phyloP scores from a whole-genome alignment of 2,888 invertebrate genomes.

The Cosmia pyralina region DNA sequence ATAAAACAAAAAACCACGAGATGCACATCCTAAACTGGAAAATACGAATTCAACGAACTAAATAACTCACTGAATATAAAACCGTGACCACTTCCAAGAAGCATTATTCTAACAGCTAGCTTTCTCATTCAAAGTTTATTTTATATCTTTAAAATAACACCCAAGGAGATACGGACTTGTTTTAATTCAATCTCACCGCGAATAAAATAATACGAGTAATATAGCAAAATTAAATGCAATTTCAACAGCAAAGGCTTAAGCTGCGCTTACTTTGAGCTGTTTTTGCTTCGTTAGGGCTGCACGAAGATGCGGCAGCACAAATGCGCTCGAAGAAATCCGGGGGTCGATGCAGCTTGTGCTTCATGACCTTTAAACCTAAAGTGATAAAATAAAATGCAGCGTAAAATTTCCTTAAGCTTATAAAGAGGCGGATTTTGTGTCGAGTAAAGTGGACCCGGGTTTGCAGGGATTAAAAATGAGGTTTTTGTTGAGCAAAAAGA shows the following conservation, averaged over 20 bases:
- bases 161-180: conserved; percentile 7
- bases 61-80: conserved; percentile 32
- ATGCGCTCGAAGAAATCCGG: conserved; percentile 21
- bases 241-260: conserved; percentile 35
- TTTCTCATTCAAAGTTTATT: conserved; percentile 32
- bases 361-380: conserved; percentile 39
- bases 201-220: conserved; percentile 45
- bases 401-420: conserved; percentile 24
- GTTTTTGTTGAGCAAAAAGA: background rate
- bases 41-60: conserved; percentile 1
- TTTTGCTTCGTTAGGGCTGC: conserved; percentile 51
- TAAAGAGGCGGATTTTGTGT: conserved; percentile 21
- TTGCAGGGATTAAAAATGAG: conserved; percentile 12
- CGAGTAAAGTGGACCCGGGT: background rate
- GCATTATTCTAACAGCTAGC: conserved; percentile 21
- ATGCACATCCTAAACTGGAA: background rate
- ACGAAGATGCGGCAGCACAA: conserved; percentile 25
- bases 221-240: conserved; percentile 36
- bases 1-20: background rate
- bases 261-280: conserved; percentile 47
- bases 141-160: conserved; percentile 20
- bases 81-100: conserved; percentile 6
- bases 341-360: conserved; percentile 17
- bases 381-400: conserved; percentile 46
- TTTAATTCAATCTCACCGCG: conserved; percentile 27